Base-by-base conservation (phyloP, 2,113 vertebrate genomes). In the Cyanoramphus novaezelandiae region DNA sequence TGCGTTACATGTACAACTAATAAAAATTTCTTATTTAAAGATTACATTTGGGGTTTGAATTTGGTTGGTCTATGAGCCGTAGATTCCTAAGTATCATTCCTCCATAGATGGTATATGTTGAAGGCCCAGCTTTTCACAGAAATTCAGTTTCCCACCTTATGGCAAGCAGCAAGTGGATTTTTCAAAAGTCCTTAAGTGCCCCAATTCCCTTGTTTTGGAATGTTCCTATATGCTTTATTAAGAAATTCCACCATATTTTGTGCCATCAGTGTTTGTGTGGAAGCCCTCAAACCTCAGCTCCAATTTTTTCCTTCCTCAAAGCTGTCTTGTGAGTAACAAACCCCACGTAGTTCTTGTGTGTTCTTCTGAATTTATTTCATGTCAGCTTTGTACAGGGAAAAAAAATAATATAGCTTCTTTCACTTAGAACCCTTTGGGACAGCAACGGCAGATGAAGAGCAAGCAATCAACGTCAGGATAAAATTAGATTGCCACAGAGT, bases 391-490 rank as follows among this genome's bases (percentile, higher is more conserved):
- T 50, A 28, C 19, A 14, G 39, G 41, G 62, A 20, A 49, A 47
- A 17, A 74, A 59, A n/a, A 77, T 24, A 27, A 39, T 4, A 9
- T 55, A 91, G 52, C 81, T 97, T 68, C 81, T 89, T 77, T 96
- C 93, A 64, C 86, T 91, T 37, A 55, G 33, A 74, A 69, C 82
- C 94, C 91, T 88, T 86, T 85, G 94, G 95, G 94, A 93, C 86
- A 84, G 91, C 77, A 92, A 85, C 62, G 60, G 47, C 74, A 93
- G 93, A 84, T 88, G 89, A 95, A 87, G 94, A 93, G 83, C 77
- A 67, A 95, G 95, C 91, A 92, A 92, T 95, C 93, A 92, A 95
- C 84, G 94, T 92, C 96, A 96, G 86, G 96, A 79, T 91, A 82
- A 95, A 95, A 96, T 95, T 92, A 95, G 93, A 78, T 79, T 96